Base-by-base conservation (phyloP, 2,113 vertebrate genomes). In the Paracanthobrama guichenoti region DNA sequence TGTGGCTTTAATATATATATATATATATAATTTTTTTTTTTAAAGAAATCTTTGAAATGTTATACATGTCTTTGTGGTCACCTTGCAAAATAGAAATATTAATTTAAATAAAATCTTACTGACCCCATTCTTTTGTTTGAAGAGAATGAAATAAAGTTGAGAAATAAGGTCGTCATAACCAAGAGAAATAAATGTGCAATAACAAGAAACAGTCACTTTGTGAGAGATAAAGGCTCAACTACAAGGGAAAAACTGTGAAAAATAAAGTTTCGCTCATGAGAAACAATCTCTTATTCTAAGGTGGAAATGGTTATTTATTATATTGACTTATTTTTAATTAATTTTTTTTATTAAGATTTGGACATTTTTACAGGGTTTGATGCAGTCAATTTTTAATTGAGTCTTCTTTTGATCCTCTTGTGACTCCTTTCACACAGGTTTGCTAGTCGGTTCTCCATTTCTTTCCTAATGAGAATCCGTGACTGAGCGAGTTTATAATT, bases 401-500 rank as follows among this genome's bases (percentile, higher is more conserved):
- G 28, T 73, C 6, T 35, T n/a, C n/a, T n/a, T n/a, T 67, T 67
- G 44, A 53, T 75, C 14, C 42, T 50, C 46, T 28, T 50, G 24
- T 26, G 10, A 55, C 18, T 18, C 9, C 9, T 55, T 55, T 55
- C 20, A 35, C 31, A 59, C 35, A 24, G 26, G 76, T 60, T 60
- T 64, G 2, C 57, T 16, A 26, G n/a, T 16, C 14, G 9, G 24
- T 72, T 72, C n/a, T 16, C 9, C 24, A 20, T 26, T 26, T 64
- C 35, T 64, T 64, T 48, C 48, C 12, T 64, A 50, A 31, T 22
- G 60, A 48, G n/a, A 67, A 28, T 53, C 20, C 13, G 46, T 77
- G 81, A 73, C 79, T 62, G 60, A 67, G 50, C 48, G n/a, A 44
- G 78, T 55, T 64, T 78, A 78, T 62, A 53, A 87, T 87, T 84